phyloP scores from a whole-genome alignment of 2,888 invertebrate genomes.

The Mechanitis messenoides region DNA sequence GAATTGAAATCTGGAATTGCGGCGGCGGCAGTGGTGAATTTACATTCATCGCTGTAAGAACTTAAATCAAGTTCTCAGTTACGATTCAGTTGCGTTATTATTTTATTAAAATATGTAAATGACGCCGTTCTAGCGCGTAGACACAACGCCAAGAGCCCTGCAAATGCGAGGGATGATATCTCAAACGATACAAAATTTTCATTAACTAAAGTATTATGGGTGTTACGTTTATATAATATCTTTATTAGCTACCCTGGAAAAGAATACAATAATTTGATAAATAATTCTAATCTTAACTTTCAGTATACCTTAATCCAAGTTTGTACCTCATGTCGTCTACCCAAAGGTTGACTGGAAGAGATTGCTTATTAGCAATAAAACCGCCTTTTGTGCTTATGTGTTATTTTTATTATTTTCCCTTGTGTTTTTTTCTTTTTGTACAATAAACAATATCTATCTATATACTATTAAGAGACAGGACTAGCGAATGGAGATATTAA shows the following conservation, averaged over 20 bases:
- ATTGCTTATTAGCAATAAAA: no score
- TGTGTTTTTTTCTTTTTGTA: no score
- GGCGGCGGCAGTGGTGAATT: slow-evolving; percentile 70
- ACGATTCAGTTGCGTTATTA: slow-evolving; percentile 77
- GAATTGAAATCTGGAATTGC: slow-evolving; percentile 77
- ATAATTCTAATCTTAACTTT: slow-evolving; percentile 1
- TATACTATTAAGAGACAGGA: no score
- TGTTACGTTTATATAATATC: slow-evolving; percentile 51
- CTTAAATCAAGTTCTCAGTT: slow-evolving; percentile 77
- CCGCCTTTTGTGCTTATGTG: no score
- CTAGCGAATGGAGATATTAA: no score
- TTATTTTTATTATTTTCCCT: no score
- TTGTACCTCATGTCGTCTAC: no score
- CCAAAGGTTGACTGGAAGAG: no score
- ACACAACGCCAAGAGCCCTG: slow-evolving; percentile 66
- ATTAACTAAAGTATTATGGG: slow-evolving; percentile 58
- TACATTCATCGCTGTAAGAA: slow-evolving; percentile 77
- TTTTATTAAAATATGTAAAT: slow-evolving; percentile 78
- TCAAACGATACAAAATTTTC: slow-evolving; percentile 71
- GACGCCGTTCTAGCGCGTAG: slow-evolving; percentile 63
- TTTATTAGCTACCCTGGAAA: slow-evolving; percentile 12
- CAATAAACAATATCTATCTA: no score
- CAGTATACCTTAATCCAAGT: background rate
- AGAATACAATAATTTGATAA: background rate
- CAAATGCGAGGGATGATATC: slow-evolving; percentile 66